A percentile compares a stretch with the other conserved stretches of the same genome.
These are phyloP conservation scores for Zoanthus solanderi DNA, from an alignment of 92 coral and sea anemone species.

Conservation along the genomic window DNA sequence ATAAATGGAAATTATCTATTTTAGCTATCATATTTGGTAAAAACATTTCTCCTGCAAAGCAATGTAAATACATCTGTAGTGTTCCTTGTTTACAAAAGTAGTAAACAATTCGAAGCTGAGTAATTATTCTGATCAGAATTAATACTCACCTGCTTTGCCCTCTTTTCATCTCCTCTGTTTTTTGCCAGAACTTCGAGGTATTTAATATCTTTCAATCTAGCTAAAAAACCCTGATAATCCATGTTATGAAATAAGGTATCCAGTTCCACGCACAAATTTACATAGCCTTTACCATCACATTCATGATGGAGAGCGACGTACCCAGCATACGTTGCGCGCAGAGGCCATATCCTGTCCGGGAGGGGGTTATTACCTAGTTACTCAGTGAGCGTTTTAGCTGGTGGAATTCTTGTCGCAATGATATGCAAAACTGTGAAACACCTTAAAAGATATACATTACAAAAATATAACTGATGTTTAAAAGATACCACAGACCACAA, in stretches of 20 bases:
- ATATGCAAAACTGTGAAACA: neutral
- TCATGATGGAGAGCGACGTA: neutral
- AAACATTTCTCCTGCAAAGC: neutral
- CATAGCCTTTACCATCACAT: neutral
- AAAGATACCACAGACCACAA: neutral
- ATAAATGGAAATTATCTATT: neutral
- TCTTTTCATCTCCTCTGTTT: conserved; percentile 13
- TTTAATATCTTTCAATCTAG: conserved; percentile 7
- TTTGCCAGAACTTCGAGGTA: neutral
- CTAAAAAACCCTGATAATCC: conserved; percentile 9
- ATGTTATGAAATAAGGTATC: neutral
- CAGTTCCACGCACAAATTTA: neutral
- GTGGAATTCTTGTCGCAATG: neutral
- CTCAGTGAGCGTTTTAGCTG: neutral
- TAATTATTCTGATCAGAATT: neutral
- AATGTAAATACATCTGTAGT: neutral
- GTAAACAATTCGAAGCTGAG: neutral
- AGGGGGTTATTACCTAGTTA: neutral
- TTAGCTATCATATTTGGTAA: neutral
- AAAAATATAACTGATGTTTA: neutral
- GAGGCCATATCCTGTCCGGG: neutral
- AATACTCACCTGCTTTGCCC: neutral
- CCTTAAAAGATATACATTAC: neutral
- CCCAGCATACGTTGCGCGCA: conserved; percentile 1
- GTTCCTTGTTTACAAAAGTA: neutral